Evolutionary conservation across 2,888 invertebrate species (phyloP), one percentile per base, ranked within the genome.

Genomic region (Hemaris fuciformis): DNA sequence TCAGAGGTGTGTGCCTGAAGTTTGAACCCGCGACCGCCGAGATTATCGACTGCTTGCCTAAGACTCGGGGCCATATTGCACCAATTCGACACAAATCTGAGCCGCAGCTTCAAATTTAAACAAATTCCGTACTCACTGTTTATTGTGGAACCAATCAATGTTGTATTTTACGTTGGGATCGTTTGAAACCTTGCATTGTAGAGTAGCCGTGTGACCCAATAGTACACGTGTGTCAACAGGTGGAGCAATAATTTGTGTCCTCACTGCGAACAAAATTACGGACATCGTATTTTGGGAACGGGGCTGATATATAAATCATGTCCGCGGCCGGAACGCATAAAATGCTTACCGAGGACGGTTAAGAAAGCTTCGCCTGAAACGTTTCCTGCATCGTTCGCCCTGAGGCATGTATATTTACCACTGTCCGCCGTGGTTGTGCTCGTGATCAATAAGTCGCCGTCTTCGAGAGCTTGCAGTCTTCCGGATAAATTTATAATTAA

Each of bases 131-230:
- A 94, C 95, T 93, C 88, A 96, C 96, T 96, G 96, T 80, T 95
- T 95, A 83, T 97, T 96, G 77, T 97, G 97, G 85, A 96, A 97
- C 98, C 98, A 98, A 79, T 96, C 96, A 70, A 98, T 95, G 80
- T 96, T 96, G 84, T 95, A 98, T 62, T 96, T 96, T 46, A 98
- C 97, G 67, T 95, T 95, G 56, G 97, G 96, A 89, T 99, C 99
- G 78, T 97, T 97, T 41, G 97, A 97, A 65, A 99, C 97, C 92
- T 97, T 97, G 91, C 99, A 99, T 81, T 98, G 98, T 70, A 99
- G 92, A 53, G 97, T 96, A 13, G 99, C 98, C 59, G 97, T 98
- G 73, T 98, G 96, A 22, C 99, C 99, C 65, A 99, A 94, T 66
- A 99, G 94, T 23, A 98, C 98, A 67, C 96, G 95, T 25, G 97